Evolutionary conservation across 2,113 vertebrate species (phyloP), one percentile per base, ranked within the genome.

Genomic region (Paradoxurus hermaphroditus): DNA sequence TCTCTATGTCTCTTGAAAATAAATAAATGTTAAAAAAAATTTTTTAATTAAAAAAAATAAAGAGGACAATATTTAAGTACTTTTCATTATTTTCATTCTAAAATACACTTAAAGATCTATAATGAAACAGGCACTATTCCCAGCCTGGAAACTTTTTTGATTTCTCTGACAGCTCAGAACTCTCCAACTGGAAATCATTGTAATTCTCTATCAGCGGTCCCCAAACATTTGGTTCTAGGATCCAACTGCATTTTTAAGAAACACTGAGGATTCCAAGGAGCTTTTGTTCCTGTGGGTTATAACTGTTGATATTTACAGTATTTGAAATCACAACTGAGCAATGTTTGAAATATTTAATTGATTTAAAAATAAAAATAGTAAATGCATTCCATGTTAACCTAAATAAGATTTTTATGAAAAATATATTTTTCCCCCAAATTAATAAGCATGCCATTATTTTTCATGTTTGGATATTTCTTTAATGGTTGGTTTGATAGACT

Each of bases 371-470:
- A 49, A 70, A 27, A 84, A 18, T 6, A 53, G 21, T 86, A 73
- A 92, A 65, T 63, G n/a, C 6, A 83, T 72, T 44, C 19, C 7
- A 59, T 36, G 4, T 68, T 56, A 90, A 29, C 34, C 72, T 65
- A 73, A 27, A 34, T 13, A 72, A 46, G 19, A 91, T n/a, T 77
- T 89, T 95, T 93, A 75, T 34, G 29, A 88, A 97, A 89, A 85
- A 49, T 27, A 46, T 29, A 79, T 91, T 67, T 12, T 19, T 12
- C 2, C 4, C 25, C 59, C 79, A 65, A 68, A 75, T 79, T 67
- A 78, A 49, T 29, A 88, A 96, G 2, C 14, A 4, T 56, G 31
- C 14, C 34, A 49, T 7, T 63, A 6, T n/a, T 91, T 75, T 53
- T 1, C 46, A 88, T 81, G 85, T 92, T 65, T 29, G 36, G 14